Evolutionary conservation across 2,797 vertebrate species (phyloP).

Genomic region (Myoxocephalus aenaeus): DNA sequence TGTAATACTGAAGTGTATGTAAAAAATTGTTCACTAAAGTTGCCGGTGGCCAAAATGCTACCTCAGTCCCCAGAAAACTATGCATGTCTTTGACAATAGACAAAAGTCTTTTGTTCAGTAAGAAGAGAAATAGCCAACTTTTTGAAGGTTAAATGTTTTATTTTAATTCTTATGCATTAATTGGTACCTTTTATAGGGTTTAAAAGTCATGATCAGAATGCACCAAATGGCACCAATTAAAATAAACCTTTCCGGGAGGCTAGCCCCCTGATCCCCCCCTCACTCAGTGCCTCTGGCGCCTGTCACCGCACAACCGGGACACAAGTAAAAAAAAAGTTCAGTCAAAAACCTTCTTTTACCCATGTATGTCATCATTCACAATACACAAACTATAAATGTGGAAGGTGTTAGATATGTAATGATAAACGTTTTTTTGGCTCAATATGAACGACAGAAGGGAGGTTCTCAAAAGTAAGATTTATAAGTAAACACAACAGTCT

Average conservation of each 20-base stretch:
- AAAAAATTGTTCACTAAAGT: too few species aligned
- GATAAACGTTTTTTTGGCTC: conserved; percentile 24
- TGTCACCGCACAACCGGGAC: too few species aligned
- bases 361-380: conserved; percentile 13
- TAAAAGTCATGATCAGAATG: background rate
- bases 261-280: background rate
- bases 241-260: too few species aligned
- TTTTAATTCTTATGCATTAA: background rate
- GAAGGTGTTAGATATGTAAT: conserved; percentile 22
- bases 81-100: too few species aligned
- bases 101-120: too few species aligned
- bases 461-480: conserved; percentile 25
- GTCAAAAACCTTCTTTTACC: too few species aligned
- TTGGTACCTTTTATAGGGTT: background rate
- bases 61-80: too few species aligned
- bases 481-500: background rate
- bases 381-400: conserved; percentile 15
- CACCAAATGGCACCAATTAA: background rate
- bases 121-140: too few species aligned
- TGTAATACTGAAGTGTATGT: too few species aligned
- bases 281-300: background rate
- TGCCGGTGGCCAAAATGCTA: too few species aligned
- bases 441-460: background rate
- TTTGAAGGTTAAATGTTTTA: background rate
- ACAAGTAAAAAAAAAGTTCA: too few species aligned